Conservation (phyloP, 1,140 invertebrate genomes). For the Sycophila sp. region DNA sequence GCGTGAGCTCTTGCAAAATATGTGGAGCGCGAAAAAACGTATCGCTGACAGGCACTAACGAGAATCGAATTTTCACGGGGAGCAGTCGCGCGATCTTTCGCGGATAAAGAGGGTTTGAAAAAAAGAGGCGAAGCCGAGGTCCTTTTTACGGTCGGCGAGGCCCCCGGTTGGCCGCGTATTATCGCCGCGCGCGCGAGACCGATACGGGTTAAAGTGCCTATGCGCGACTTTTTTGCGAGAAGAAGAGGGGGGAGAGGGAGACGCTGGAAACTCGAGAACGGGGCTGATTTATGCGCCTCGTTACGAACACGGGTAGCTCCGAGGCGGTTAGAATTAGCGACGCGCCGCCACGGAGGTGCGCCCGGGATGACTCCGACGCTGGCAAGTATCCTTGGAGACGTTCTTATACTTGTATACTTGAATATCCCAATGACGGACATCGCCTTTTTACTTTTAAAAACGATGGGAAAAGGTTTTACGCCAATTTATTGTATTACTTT, state of each 20-base stretch:
- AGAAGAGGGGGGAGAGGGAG: background rate
- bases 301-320: slow-evolving; percentile 40
- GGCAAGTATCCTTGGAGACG: too few relatives aligned
- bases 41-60: slow-evolving; percentile 31
- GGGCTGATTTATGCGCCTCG: slow-evolving; percentile 41
- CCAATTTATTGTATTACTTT: too few relatives aligned
- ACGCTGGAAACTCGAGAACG: slow-evolving; percentile 35
- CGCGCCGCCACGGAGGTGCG: background rate
- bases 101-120: background rate
- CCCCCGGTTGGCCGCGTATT: slow-evolving; percentile 39
- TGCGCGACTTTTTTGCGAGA: slow-evolving; percentile 20
- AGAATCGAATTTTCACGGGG: slow-evolving; percentile 36
- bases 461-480: too few relatives aligned
- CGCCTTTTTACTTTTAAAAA: too few relatives aligned
- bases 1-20: too few relatives aligned
- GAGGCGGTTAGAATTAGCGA: slow-evolving; percentile 41
- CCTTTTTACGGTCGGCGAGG: too few relatives aligned
- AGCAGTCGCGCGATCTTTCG: background rate
- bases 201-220: slow-evolving; percentile 41
- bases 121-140: too few relatives aligned
- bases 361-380: slow-evolving; percentile 39
- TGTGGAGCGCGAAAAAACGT: background rate
- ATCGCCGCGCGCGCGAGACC: background rate
- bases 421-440: too few relatives aligned
- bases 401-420: too few relatives aligned